A percentile compares a stretch with the other conserved stretches of the same genome.
Evolutionary conservation across 2,113 vertebrate species (phyloP).

Genomic region (Tetrax tetrax): DNA sequence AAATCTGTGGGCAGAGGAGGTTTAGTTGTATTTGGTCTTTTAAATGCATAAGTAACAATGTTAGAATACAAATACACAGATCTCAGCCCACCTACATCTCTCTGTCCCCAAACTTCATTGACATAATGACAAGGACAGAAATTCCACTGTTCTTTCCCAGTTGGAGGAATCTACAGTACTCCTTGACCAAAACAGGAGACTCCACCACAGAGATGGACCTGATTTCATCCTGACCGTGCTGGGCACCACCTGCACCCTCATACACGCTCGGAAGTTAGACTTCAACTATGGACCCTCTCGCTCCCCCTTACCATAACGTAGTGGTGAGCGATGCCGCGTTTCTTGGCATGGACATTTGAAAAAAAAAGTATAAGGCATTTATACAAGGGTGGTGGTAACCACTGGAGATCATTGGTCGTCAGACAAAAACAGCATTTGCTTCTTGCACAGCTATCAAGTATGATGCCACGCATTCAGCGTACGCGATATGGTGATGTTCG

Average conservation of each 20-base stretch:
- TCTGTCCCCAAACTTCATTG: background rate
- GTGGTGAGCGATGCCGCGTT: fast-evolving
- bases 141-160: background rate
- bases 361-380: background rate
- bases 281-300: background rate
- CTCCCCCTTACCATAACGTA: too few species aligned
- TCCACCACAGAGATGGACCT: fast-evolving
- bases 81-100: background rate
- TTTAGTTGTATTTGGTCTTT: background rate
- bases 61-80: background rate
- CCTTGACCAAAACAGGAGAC: background rate
- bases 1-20: too few species aligned
- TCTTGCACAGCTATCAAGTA: background rate
- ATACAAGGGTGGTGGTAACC: background rate
- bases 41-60: fast-evolving
- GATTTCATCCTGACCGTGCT: background rate
- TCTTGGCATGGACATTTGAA: background rate
- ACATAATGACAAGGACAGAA: fast-evolving
- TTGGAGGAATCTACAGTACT: background rate
- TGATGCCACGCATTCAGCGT: fast-evolving
- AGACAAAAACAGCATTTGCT: background rate
- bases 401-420: background rate
- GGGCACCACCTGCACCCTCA: background rate
- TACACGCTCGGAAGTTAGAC: fast-evolving
- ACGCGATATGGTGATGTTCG: background rate